Percentiles rank a stretch among this genome's conserved stretches.
Evolutionary conservation across 2,797 vertebrate species (phyloP).

Genomic region (Centropyge bicolor): DNA sequence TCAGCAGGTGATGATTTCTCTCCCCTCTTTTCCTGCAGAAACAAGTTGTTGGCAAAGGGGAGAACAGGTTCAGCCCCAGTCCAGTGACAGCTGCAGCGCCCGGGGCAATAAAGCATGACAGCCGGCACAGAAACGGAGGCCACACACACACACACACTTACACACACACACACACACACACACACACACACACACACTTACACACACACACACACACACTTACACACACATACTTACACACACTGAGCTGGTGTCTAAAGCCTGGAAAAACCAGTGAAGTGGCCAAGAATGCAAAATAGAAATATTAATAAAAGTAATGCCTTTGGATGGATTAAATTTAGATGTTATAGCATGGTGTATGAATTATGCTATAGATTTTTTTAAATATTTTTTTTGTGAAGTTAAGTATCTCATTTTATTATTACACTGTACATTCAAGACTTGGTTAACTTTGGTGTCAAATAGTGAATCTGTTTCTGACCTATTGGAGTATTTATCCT

Average conservation of each 20-base stretch:
- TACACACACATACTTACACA: slow-evolving; percentile 14
- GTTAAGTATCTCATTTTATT: background rate
- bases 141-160: slow-evolving; percentile 59
- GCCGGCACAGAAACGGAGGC: slow-evolving; percentile 54
- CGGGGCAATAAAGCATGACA: slow-evolving; percentile 75
- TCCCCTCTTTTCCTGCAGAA: slow-evolving; percentile 42
- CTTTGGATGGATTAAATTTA: background rate
- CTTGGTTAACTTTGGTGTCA: no score
- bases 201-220: slow-evolving; percentile 36
- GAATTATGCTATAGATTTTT: background rate
- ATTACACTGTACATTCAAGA: no score
- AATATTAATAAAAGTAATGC: background rate
- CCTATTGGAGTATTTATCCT: no score
- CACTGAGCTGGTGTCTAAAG: slow-evolving; percentile 12
- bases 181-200: slow-evolving; percentile 28
- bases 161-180: slow-evolving; percentile 36
- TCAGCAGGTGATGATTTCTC: slow-evolving; percentile 70
- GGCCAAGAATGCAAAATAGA: slow-evolving; percentile 5
- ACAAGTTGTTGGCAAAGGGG: slow-evolving; percentile 57
- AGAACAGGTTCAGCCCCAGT: slow-evolving; percentile 63
- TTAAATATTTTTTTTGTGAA: background rate
- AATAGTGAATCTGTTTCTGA: no score
- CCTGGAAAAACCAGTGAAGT: background rate
- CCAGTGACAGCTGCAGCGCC: slow-evolving; percentile 76
- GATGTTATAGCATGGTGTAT: background rate